Evolutionary conservation across 1,140 invertebrate species (phyloP).

Genomic region (Lepidurus couesii): DNA sequence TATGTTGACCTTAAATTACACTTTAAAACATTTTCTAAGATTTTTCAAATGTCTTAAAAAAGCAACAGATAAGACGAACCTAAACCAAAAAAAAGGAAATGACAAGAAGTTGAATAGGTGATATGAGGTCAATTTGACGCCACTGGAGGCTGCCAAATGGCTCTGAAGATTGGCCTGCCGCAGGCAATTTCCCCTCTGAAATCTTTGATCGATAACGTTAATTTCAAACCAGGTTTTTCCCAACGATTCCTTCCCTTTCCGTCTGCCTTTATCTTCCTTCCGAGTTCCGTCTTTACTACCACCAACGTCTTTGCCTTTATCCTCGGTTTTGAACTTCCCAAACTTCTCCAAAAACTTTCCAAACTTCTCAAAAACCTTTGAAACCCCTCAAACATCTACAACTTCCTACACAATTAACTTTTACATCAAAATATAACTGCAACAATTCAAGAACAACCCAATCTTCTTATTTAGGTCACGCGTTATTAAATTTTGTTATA

Average conservation of each 20-base stretch:
- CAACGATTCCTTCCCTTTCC: background rate
- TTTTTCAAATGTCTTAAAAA: no score
- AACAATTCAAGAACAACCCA: no score
- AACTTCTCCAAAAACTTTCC: background rate
- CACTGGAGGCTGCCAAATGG: constrained; percentile 10
- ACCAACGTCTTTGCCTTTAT: no score
- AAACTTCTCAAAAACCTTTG: background rate
- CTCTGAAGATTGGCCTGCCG: background rate
- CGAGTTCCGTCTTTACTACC: no score
- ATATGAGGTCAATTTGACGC: constrained; percentile 2
- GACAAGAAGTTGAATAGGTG: background rate
- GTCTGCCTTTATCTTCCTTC: background rate
- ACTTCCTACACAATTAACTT: background rate
- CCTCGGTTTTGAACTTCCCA: no score
- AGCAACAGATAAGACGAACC: no score
- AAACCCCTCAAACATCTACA: background rate
- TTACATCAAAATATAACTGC: no score
- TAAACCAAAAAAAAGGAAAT: background rate
- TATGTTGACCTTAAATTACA: no score
- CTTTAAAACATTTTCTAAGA: no score
- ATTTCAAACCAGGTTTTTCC: background rate
- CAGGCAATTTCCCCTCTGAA: background rate
- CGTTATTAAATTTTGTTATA: no score
- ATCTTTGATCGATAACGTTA: constrained; percentile 8
- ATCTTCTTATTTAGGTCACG: no score